phyloP scores from a whole-genome alignment of 2,797 vertebrate genomes.

The Carduelis carduelis region DNA sequence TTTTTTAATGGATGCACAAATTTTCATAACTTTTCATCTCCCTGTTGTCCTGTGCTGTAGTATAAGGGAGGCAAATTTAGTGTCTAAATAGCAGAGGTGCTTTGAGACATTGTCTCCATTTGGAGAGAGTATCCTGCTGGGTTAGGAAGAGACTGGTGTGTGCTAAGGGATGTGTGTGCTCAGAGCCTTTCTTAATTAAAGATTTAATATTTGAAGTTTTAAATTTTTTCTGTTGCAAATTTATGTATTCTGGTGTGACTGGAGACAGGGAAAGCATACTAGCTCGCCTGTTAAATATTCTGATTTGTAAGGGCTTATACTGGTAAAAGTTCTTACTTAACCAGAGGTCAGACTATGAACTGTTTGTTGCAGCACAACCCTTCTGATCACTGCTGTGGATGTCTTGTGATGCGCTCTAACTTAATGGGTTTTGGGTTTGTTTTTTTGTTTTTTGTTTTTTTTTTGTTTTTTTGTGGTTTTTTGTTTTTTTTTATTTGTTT shows the following conservation, averaged over 20 bases:
- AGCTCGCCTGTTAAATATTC: neutral
- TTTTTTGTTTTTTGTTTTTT: no score
- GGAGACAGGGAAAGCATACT: neutral
- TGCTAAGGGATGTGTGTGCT: neutral
- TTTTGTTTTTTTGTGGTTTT: no score
- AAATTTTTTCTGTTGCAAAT: neutral
- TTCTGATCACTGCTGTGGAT: neutral
- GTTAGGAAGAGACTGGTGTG: neutral
- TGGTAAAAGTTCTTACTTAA: neutral
- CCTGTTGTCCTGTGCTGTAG: neutral
- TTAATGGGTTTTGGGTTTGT: neutral
- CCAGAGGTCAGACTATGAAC: neutral
- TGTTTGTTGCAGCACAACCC: neutral
- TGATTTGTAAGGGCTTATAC: neutral
- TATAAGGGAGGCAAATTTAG: neutral
- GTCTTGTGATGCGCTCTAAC: neutral
- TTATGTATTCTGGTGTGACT: neutral
- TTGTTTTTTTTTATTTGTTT: no score
- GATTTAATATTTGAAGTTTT: neutral
- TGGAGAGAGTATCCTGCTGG: neutral
- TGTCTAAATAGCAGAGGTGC: accelerated
- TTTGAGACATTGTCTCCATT: neutral
- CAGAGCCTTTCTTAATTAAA: neutral
- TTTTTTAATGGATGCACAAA: neutral
- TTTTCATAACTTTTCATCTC: neutral